Base-by-base conservation (phyloP, 2,888 invertebrate species). In the Reticulitermes lucifugus region DNA sequence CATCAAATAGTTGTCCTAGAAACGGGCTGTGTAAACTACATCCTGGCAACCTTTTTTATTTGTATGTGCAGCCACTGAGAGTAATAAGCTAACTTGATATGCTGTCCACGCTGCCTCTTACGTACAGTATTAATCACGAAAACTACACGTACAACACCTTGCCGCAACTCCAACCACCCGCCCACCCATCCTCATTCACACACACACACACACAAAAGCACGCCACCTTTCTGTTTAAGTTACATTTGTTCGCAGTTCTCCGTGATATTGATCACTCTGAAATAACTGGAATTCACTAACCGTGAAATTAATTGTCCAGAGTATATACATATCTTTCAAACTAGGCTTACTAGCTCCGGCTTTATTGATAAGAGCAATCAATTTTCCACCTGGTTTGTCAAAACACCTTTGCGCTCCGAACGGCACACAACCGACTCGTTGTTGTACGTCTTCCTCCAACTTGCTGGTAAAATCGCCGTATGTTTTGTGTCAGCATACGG, bases 41-140 rank as follows among this genome's bases (percentile, higher is more conserved):
- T 73, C 41, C 73, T n/a, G 73, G 35, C 41, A 73, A 21, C n/a
- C 25, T 65, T 65, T 65, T 65, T 65, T 65, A 65, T 65, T 65
- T 65, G 65, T 12, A 65, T 65, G 25, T n/a, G 25, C 65, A 65
- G 65, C n/a, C 65, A n/a, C 73, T 41, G 41, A 7, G 29, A 71
- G 71, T 71, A 71, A 71, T 71, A 71, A 71, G n/a, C 73, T 29
- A 41, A 73, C 73, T 73, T 73, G 41, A 73, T 73, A 73, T 73
- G 41, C 73, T 12, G 41, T 10, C 73, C 73, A 41, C 41, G 35
- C 35, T 18, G 73, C 41, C 73, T 41, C 35, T 73, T 73, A 35
- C 18, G 73, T 73, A 73, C 73, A 73, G 73, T 41, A 73, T 41
- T 73, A 73, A 73, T 73, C 73, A 73, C 41, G 41, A 41, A 41